Conservation (phyloP, 2,797 vertebrate species). For the Calcarius lapponicus region DNA sequence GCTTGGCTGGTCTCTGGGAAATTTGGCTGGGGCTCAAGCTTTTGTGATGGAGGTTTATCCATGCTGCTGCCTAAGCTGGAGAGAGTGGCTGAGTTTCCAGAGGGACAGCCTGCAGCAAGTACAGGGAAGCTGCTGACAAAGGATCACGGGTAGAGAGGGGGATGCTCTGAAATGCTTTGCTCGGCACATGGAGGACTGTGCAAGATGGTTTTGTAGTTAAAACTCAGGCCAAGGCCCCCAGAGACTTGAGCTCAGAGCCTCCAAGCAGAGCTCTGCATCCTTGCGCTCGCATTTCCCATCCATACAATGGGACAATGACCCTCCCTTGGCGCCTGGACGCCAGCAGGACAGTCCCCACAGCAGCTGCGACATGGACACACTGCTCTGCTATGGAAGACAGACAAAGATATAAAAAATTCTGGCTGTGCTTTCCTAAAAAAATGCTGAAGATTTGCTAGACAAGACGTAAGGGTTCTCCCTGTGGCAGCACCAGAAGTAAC, state of each 20-base stretch:
- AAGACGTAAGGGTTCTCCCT: not conserved
- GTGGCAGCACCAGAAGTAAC: not conserved
- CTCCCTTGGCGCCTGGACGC: not conserved
- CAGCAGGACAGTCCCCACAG: not conserved
- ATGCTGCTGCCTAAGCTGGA: not conserved
- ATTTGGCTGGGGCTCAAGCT: not conserved
- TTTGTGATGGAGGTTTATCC: not conserved
- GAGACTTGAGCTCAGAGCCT: not conserved
- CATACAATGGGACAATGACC: not conserved
- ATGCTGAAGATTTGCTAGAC: not conserved
- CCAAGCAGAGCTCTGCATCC: not conserved
- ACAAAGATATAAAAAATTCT: not conserved
- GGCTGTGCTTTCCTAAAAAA: not conserved
- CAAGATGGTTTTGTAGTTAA: constrained; percentile 13
- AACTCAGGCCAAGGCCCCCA: not conserved
- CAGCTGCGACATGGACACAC: not conserved
- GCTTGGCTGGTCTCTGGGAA: not conserved
- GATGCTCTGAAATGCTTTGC: not conserved
- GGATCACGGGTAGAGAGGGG: not conserved
- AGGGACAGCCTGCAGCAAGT: not conserved
- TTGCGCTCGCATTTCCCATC: not conserved
- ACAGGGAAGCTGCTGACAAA: not conserved
- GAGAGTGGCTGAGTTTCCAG: not conserved
- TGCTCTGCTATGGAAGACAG: not conserved
- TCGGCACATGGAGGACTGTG: not conserved